Base-by-base conservation (phyloP, 2,113 vertebrate genomes). In the Chelonoidis abingdonii region DNA sequence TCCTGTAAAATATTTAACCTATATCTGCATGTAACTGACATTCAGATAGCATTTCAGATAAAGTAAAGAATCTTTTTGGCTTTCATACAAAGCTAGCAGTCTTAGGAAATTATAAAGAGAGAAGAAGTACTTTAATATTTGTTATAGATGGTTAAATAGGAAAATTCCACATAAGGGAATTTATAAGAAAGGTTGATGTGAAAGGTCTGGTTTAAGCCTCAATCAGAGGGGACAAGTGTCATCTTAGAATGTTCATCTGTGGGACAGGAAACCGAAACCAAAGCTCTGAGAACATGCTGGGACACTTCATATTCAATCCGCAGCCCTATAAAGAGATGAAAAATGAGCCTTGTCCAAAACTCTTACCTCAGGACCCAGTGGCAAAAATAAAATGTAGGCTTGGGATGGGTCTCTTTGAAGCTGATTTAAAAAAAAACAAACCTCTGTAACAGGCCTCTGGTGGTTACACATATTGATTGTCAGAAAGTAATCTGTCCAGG, bases 401-500 rank as follows among this genome's bases (percentile, higher is more conserved):
- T 93, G 97, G 98, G 97, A 98, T 97, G 92, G 93, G 96, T 97
- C 97, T 98, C 97, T 98, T 97, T 98, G 98, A 98, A 98, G 97
- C 95, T 93, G 97, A 92, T 44, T 89, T 95, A 44, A 59, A 98
- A 94, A 93, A 65, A 69, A 38, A 44, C 6, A 7, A 35, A 35
- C 5, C 65, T 97, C 98, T 98, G 97, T 98, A 99, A 98, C 98
- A 98, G 98, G 98, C 98, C 99, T 98, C 98, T 98, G 98, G 99
- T 99, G 98, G 98, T 98, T 98, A 98, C 97, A 98, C 98, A 98
- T 99, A 99, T 99, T 99, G 99, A 99, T 99, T 96, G 98, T 97
- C 96, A 98, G 98, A 99, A 99, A 99, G 98, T 99, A 99, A 99
- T 99, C 98, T 99, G 98, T 98, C 98, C 98, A 93, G 98, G 98